phyloP scores from a whole-genome alignment of 2,888 invertebrate genomes.

The Cephus sareptanus region DNA sequence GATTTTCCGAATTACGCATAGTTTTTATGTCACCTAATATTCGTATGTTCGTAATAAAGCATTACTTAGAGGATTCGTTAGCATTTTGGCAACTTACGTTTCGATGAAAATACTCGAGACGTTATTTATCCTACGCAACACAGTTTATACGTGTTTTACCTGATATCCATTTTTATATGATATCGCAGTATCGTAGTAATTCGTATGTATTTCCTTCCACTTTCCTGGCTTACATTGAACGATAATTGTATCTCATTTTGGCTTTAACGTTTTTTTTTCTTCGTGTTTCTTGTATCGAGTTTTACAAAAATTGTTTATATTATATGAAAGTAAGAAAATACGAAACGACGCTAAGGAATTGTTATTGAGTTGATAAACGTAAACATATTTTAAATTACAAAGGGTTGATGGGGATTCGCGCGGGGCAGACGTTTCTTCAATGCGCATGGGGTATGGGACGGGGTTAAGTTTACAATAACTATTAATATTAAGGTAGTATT shows the following conservation, averaged over 20 bases:
- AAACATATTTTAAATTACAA: constrained; percentile 57
- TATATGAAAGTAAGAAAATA: constrained; percentile 66
- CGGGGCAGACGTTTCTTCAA: background rate
- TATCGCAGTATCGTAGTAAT: constrained; percentile 44
- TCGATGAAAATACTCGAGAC: constrained; percentile 50
- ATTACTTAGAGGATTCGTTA: constrained; percentile 39
- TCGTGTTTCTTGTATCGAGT: constrained; percentile 4
- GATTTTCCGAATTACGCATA: background rate
- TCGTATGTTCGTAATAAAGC: background rate
- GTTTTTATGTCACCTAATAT: background rate
- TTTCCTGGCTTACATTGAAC: constrained; percentile 56
- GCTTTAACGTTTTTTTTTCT: constrained; percentile 30
- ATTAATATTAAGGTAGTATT: constrained; percentile 63
- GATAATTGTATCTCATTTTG: constrained; percentile 45
- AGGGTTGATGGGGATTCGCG: constrained; percentile 25
- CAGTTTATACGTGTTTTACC: constrained; percentile 35
- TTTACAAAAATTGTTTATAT: constrained; percentile 59
- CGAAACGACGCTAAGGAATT: constrained; percentile 63
- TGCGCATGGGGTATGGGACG: constrained; percentile 38
- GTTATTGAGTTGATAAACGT: constrained; percentile 56
- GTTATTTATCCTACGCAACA: constrained; percentile 40
- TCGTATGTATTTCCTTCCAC: constrained; percentile 48
- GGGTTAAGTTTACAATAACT: constrained; percentile 61
- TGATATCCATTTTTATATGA: constrained; percentile 35
- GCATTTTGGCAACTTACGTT: constrained; percentile 61